Evolutionary conservation across 2,888 invertebrate genomes (phyloP).

Genomic region (Leptopilina drosophilae): DNA sequence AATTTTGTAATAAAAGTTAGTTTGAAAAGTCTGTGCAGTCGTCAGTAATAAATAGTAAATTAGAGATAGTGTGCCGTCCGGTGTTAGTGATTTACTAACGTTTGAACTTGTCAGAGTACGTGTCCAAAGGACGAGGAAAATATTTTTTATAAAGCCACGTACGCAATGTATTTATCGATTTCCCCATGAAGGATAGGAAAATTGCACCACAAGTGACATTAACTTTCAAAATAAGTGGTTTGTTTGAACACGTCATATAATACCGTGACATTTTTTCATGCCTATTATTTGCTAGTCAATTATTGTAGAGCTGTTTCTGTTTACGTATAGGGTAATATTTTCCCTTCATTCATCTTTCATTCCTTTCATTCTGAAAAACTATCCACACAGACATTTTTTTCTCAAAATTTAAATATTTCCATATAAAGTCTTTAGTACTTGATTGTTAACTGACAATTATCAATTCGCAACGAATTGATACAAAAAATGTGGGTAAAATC

Average conservation of each 20-base stretch:
- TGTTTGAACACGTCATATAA: neutral
- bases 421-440: too few species aligned
- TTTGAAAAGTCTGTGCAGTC: too few species aligned
- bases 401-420: too few species aligned
- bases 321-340: too few species aligned
- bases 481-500: too few species aligned
- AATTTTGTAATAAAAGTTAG: too few species aligned
- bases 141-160: neutral
- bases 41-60: neutral
- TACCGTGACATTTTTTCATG: neutral
- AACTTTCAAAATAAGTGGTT: neutral
- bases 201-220: slow-evolving; percentile 9
- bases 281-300: neutral
- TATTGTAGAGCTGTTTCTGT: neutral
- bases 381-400: too few species aligned
- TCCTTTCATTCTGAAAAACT: too few species aligned
- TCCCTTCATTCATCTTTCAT: too few species aligned
- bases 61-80: neutral
- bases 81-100: slow-evolving; percentile 3
- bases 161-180: slow-evolving; percentile 20
- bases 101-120: slow-evolving; percentile 6
- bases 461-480: too few species aligned
- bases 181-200: slow-evolving; percentile 1
- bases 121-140: neutral
- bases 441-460: too few species aligned